phyloP scores from a whole-genome alignment of 2,888 invertebrate species.

The Thera obeliscata region DNA sequence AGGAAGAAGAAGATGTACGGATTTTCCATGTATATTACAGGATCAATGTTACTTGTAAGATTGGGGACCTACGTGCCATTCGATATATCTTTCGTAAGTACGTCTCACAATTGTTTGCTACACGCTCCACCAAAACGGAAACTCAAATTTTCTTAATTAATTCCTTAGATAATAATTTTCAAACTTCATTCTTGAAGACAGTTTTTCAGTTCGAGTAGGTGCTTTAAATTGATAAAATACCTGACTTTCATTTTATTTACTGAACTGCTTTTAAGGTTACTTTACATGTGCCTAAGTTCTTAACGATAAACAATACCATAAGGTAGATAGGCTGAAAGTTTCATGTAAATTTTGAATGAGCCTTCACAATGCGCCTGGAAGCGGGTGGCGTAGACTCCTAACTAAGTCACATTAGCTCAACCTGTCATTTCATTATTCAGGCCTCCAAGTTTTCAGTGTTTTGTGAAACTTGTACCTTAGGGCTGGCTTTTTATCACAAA shows the following conservation, averaged over 20 bases:
- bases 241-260: background rate
- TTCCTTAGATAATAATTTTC: no score
- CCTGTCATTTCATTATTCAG: conserved; percentile 36
- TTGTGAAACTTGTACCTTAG: conserved; percentile 15
- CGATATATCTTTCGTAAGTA: no score
- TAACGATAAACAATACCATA: conserved; percentile 5
- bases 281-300: background rate
- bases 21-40: no score
- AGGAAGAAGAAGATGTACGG: no score
- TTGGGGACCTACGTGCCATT: no score
- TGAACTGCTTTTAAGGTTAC: background rate
- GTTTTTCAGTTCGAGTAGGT: no score
- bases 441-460: conserved; percentile 28
- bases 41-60: no score
- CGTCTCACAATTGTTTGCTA: no score
- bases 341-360: conserved; percentile 25
- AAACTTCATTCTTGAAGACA: no score
- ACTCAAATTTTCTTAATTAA: no score
- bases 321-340: conserved; percentile 21
- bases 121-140: no score
- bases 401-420: conserved; percentile 31
- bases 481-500: conserved; percentile 29
- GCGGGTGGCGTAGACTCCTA: conserved; percentile 20
- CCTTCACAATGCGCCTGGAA: conserved; percentile 16
- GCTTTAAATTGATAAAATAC: background rate